phyloP scores from a whole-genome alignment of 2,113 vertebrate species.

The Triplophysa dalaica region DNA sequence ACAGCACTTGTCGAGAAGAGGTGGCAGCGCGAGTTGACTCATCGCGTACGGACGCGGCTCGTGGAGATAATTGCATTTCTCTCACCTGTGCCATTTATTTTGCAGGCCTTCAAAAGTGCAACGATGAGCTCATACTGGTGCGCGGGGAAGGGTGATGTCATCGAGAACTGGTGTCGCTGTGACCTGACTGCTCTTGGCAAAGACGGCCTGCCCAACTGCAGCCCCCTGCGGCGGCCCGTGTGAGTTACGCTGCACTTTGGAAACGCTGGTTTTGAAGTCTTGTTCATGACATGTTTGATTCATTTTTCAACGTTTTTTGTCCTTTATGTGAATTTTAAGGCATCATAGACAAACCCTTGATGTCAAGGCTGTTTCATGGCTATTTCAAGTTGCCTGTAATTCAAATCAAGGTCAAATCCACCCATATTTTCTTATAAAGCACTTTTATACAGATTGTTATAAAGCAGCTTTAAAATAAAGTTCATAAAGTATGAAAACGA shows the following conservation, averaged over 20 bases:
- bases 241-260: conserved; percentile 71
- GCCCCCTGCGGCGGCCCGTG: conserved; percentile 89
- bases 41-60: conserved; percentile 44
- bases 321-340: too few relatives aligned
- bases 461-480: too few relatives aligned
- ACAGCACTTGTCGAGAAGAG: conserved; percentile 52
- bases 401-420: too few relatives aligned
- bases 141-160: conserved; percentile 95
- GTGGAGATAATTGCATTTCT: conserved; percentile 75
- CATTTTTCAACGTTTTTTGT: too few relatives aligned
- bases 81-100: conserved; percentile 68
- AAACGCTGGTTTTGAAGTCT: not conserved
- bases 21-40: conserved; percentile 50
- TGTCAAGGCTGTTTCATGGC: too few relatives aligned
- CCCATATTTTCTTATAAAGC: too few relatives aligned
- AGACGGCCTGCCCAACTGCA: conserved; percentile 94
- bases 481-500: too few relatives aligned
- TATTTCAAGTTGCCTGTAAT: too few relatives aligned
- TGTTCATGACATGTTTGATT: not conserved
- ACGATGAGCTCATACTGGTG: conserved; percentile 99
- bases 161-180: conserved; percentile 98
- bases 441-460: too few relatives aligned
- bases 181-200: conserved; percentile 95
- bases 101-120: conserved; percentile 89
- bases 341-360: too few relatives aligned